Percentiles rank a stretch among this genome's conserved stretches.
Evolutionary conservation across 2,797 vertebrate species (phyloP).

Genomic region (Hydrocynus forskahlii): DNA sequence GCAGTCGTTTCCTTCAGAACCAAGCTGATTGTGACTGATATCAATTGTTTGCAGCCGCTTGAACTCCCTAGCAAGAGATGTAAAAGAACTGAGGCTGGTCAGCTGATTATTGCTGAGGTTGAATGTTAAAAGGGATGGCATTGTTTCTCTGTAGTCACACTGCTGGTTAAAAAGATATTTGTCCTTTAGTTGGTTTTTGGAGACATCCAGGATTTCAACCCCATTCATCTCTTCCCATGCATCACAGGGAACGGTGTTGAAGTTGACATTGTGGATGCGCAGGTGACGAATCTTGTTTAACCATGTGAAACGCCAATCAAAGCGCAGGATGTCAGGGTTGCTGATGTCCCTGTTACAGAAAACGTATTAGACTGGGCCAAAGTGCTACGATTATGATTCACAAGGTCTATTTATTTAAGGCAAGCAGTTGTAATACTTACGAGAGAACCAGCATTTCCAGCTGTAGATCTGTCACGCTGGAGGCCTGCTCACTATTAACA

Average conservation of each 20-base stretch:
- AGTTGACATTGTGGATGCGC: constrained; percentile 80
- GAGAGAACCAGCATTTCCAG: constrained; percentile 77
- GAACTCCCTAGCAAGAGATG: constrained; percentile 73
- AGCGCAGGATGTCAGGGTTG: constrained; percentile 86
- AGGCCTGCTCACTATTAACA: constrained; percentile 58
- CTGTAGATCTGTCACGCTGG: constrained; percentile 69
- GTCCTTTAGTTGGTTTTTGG: constrained; percentile 76
- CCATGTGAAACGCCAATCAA: constrained; percentile 89
- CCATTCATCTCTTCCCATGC: constrained; percentile 79
- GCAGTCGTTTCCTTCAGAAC: constrained; percentile 65
- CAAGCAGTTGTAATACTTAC: constrained; percentile 61
- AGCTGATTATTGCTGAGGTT: constrained; percentile 75
- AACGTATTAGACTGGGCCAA: constrained; percentile 5
- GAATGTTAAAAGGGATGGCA: constrained; percentile 74
- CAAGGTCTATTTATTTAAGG: not conserved
- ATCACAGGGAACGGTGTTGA: constrained; percentile 84
- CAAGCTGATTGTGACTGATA: constrained; percentile 78
- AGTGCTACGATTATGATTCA: not conserved
- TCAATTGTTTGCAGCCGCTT: constrained; percentile 73
- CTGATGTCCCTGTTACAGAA: constrained; percentile 79
- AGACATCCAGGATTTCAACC: constrained; percentile 73
- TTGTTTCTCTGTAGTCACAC: constrained; percentile 71
- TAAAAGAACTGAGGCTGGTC: constrained; percentile 71
- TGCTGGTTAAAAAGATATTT: constrained; percentile 74
- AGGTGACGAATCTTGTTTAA: constrained; percentile 76